Evolutionary conservation across 2,888 invertebrate species (phyloP).

Genomic region (Lepidocyrtinus sp.): DNA sequence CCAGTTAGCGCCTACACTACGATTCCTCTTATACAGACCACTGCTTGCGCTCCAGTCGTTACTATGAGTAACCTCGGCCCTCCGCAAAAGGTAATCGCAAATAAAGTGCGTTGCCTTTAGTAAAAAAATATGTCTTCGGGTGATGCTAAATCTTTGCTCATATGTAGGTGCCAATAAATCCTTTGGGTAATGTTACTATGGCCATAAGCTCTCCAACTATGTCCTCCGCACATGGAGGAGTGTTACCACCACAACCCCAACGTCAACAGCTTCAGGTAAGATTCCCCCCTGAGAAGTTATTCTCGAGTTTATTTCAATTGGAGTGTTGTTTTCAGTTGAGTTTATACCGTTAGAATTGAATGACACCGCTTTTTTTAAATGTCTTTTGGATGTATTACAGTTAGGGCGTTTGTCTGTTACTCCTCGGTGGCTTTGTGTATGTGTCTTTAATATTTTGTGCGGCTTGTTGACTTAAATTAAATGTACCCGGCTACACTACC

Average conservation of each 20-base stretch:
- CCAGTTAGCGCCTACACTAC: constrained; percentile 33
- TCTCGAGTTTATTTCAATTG: no score
- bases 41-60: constrained; percentile 45
- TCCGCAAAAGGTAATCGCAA: constrained; percentile 37
- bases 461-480: no score
- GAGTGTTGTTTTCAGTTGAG: no score
- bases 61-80: constrained; percentile 34
- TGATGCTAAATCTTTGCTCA: no score
- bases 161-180: no score
- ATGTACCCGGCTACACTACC: no score
- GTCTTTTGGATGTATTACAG: neutral
- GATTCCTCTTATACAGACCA: constrained; percentile 25
- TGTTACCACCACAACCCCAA: constrained; percentile 10
- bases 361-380: neutral
- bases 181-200: no score
- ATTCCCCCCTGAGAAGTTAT: no score
- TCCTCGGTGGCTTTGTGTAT: neutral
- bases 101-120: no score
- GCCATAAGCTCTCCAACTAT: constrained; percentile 39
- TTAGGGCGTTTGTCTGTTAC: neutral
- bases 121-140: no score
- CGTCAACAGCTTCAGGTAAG: constrained; percentile 47
- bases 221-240: constrained; percentile 3
- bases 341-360: neutral
- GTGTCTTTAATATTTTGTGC: neutral